These are phyloP conservation scores for Amphipoea lucens DNA, from an alignment of 2,888 invertebrate species.

Conservation along the genomic window DNA sequence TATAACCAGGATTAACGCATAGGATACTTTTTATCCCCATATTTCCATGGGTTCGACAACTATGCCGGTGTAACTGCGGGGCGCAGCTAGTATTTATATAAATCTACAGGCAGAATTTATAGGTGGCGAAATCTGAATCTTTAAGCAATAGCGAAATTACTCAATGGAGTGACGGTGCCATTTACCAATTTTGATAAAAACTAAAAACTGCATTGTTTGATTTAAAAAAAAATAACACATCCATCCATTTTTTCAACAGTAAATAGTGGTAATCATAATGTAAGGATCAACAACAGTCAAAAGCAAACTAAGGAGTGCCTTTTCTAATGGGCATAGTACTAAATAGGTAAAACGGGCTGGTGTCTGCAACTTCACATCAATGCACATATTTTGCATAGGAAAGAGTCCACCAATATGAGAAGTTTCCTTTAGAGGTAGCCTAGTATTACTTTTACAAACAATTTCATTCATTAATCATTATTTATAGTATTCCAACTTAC, in stretches of 20 bases:
- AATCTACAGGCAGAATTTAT: neutral
- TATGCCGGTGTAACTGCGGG: too few relatives aligned
- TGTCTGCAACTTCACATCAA: too few relatives aligned
- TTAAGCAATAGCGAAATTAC: neutral
- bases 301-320: neutral
- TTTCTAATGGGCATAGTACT: neutral
- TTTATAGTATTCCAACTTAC: constrained; percentile 72
- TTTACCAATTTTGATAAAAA: neutral
- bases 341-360: too few relatives aligned
- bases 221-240: neutral
- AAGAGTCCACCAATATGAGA: neutral
- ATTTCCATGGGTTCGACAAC: too few relatives aligned
- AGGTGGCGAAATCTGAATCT: neutral
- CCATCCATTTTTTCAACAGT: too few relatives aligned
- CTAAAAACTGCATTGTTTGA: neutral
- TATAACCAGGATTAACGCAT: too few relatives aligned
- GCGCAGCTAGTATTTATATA: neutral
- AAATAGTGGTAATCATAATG: too few relatives aligned
- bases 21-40: too few relatives aligned
- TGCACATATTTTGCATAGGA: neutral
- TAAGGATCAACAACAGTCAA: neutral
- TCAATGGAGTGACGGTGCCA: neutral
- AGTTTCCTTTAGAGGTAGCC: neutral
- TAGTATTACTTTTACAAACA: neutral
- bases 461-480: neutral